Conservation (phyloP, 2,888 invertebrate species). For the Laspeyria flexula region DNA sequence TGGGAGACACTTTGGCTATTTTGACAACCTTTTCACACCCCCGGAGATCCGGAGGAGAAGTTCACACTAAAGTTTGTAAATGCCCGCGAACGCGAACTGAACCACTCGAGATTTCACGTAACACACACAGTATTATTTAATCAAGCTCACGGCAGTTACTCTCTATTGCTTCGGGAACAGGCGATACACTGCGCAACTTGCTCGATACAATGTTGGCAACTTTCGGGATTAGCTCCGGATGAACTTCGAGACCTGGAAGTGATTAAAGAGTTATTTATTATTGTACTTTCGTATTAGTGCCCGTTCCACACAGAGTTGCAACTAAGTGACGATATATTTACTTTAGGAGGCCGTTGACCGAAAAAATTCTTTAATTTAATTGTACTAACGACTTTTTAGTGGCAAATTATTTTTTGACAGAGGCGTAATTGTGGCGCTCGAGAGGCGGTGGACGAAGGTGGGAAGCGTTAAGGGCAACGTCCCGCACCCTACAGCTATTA, state of each 20-base stretch:
- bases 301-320: slow-evolving; percentile 39
- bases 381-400: not conserved
- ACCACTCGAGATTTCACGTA: slow-evolving; percentile 25
- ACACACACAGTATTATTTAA: slow-evolving; percentile 40
- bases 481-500: slow-evolving; percentile 67
- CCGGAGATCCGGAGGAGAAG: slow-evolving; percentile 70
- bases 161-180: slow-evolving; percentile 12
- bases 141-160: slow-evolving; percentile 28
- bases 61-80: slow-evolving; percentile 25
- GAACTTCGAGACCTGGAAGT: slow-evolving; percentile 61
- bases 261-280: slow-evolving; percentile 61
- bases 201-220: slow-evolving; percentile 47
- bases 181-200: slow-evolving; percentile 42
- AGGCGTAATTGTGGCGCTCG: slow-evolving; percentile 16
- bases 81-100: slow-evolving; percentile 19
- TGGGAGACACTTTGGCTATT: slow-evolving; percentile 84
- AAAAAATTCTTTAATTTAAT: slow-evolving; percentile 3
- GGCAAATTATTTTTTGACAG: not conserved
- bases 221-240: slow-evolving; percentile 53
- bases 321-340: slow-evolving; percentile 23
- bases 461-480: slow-evolving; percentile 70
- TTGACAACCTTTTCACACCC: slow-evolving; percentile 57
- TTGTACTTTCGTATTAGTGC: slow-evolving; percentile 43
- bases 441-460: slow-evolving; percentile 30
- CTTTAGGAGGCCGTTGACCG: slow-evolving; percentile 41